Base-by-base conservation (phyloP, 2,113 vertebrate genomes). In the Poeciliopsis retropinna region DNA sequence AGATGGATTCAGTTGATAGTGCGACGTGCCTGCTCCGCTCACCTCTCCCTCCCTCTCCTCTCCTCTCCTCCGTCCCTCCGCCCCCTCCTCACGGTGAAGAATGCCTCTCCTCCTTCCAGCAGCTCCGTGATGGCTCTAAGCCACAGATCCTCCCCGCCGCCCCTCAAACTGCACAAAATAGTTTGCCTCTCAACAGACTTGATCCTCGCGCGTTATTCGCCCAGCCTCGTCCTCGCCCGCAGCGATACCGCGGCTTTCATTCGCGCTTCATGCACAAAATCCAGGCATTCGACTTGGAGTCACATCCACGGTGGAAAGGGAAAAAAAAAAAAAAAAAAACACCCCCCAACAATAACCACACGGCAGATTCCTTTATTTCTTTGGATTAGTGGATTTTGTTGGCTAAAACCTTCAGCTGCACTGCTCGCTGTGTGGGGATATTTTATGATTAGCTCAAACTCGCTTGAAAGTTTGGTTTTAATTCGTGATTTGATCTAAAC, bases 1-100 rank as follows among this genome's bases (percentile, higher is more conserved):
- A 94, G 94, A 95, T 95, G 95, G 94, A 95, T 95, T 94, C 95
- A 93, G 92, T 88, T 94, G 95, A 93, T 95, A 94, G 94, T 95
- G 95, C 93, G 93, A 94, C 91, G 79, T 90, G 84, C 86, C 83
- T 75, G 84, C 90, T 75, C 87, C 28, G 81, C 80, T 88, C 87
- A 83, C 79, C 86, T 80, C 86, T 84, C 85, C 25, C 44, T 72
- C 83, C 31, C 83, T 73, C 80, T 27, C 85, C 44, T 41, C 73
- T 78, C 57, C 80, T 31, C 75, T 39, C 82, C 60, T 75, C 62
- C 90, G 88, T 92, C 92, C 93, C 94, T 94, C 95, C 95, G 94
- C 95, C 94, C 41, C 94, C 93, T 94, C 85, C 93, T 95, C 81
- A 86, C 88, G 93, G 93, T 95, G 91, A 96, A 95, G 96, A 96